These are phyloP conservation scores for Knipowitschia caucasica DNA, from an alignment of 2,797 vertebrate species.

Conservation along the genomic window DNA sequence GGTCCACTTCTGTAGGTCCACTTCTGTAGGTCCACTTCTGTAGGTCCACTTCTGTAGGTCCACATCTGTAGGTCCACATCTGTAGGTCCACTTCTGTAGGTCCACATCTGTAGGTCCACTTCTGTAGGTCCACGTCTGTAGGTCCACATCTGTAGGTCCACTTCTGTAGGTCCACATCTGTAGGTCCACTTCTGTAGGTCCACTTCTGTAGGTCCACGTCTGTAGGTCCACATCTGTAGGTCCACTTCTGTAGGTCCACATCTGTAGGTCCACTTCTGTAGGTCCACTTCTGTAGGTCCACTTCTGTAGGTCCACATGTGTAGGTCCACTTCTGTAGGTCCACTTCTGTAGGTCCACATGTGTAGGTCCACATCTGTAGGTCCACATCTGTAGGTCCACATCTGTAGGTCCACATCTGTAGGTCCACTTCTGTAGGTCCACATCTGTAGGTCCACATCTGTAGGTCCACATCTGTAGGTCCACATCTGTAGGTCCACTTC, in stretches of 20 bases:
- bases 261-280: conserved; percentile 7
- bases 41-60: background rate
- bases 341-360: too few relatives aligned
- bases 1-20: conserved; percentile 7
- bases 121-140: conserved; percentile 7
- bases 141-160: conserved; percentile 8
- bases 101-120: background rate
- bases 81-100: conserved; percentile 4
- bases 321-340: too few relatives aligned
- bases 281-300: conserved; percentile 7
- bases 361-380: too few relatives aligned
- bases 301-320: background rate
- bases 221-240: conserved; percentile 4
- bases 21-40: background rate
- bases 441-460: background rate
- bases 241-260: background rate
- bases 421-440: conserved; percentile 7
- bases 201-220: conserved; percentile 9
- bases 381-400: background rate
- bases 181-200: background rate
- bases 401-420: conserved; percentile 7
- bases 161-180: background rate
- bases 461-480: background rate
- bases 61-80: conserved; percentile 9
- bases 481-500: conserved; percentile 9